Base-by-base conservation (phyloP, 2,797 vertebrate species). In the Ammospiza maritima region DNA sequence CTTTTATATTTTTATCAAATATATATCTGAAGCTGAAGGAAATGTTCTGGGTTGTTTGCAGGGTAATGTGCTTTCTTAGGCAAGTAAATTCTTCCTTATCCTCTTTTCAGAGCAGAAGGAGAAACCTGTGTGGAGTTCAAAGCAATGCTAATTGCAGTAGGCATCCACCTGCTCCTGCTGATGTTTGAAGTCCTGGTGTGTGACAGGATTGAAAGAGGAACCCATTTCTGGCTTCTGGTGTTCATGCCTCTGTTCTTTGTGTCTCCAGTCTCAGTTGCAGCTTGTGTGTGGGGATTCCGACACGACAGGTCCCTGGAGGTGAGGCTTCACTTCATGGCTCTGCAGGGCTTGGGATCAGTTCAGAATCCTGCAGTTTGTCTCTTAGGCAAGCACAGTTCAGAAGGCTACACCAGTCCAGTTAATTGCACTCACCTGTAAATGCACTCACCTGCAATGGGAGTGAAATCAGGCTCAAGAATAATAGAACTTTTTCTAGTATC, bases 191-290 rank as follows among this genome's bases (percentile, higher is more conserved):
- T 99, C 85, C 97, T 99, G 88, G 99, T 99, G 96, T 99, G 99
- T 82, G 99, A 99, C 96, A 98, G 99, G 18, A 99, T 99, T 9
- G 98, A 98, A 56, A 97, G 99, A 88, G 99, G 98, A 48, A 97
- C 96, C 80, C 99, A 99, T 95, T 99, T 98, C 97, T 99, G 99
- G 99, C 98, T 99, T 4, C 98, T 99, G 45, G 99, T 99, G 97
- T 99, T 99, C 97, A 99, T 99, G 99, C 99, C 99, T 0, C 98
- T 99, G 29, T 99, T 99, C 98, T 99, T 99, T 69, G 99, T 99
- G 64, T 99, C 99, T 6, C 99, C 99, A 0, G 99, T 99, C 30
- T 99, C 99, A 0, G 99, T 99, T 20, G 99, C 99, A 7, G 99
- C 99, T 5, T 99, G 99, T 5, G 99, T 99, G 47, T 99, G 99